Base-by-base conservation (phyloP, 2,888 invertebrate species). In the Malthinus flaveolus region DNA sequence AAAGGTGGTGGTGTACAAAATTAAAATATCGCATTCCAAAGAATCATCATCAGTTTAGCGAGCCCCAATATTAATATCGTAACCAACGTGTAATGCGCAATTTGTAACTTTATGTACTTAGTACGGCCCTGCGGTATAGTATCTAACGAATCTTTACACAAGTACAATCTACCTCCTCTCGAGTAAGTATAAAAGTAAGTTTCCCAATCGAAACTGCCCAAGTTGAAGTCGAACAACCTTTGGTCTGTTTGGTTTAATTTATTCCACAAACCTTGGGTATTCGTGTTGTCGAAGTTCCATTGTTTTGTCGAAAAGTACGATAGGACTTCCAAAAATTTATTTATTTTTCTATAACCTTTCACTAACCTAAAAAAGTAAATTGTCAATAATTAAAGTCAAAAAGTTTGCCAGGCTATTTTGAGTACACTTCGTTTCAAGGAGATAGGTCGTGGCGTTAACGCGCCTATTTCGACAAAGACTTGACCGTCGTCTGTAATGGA, bases 331-430 rank as follows among this genome's bases (percentile, higher is more conserved):
- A 88, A 83, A 63, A 93, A 89, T 75, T 88, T 89, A 75, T 93
- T 89, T 47, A 95, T 85, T 75, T 91, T 92, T 60, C 81, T 83
- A 75, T 94, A 94, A 49, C 89, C 83, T 67, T 86, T 87, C 64
- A 91, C 79, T 83, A 94, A 84, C 90, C 95, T 82, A 44, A 70
- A 71, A 71, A 52, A 39, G 12, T 56, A 59, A 44, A 52, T 44
- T n/a, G 10, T 8, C 9, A 23, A 23, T 23, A 15, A 7, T 15
- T 37, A 9, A 15, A 3, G 15, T n/a, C n/a, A n/a, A n/a, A n/a
- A n/a, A n/a, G n/a, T n/a, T n/a, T n/a, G n/a, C n/a, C n/a, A n/a
- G n/a, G n/a, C n/a, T n/a, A n/a, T n/a, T n/a, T n/a, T n/a, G n/a
- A n/a, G n/a, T n/a, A n/a, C n/a, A n/a, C n/a, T n/a, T n/a, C n/a